Percentiles rank a stretch among this genome's conserved stretches.
These are phyloP conservation scores for Limenitis camilla DNA, from an alignment of 2,888 invertebrate genomes.

Conservation along the genomic window DNA sequence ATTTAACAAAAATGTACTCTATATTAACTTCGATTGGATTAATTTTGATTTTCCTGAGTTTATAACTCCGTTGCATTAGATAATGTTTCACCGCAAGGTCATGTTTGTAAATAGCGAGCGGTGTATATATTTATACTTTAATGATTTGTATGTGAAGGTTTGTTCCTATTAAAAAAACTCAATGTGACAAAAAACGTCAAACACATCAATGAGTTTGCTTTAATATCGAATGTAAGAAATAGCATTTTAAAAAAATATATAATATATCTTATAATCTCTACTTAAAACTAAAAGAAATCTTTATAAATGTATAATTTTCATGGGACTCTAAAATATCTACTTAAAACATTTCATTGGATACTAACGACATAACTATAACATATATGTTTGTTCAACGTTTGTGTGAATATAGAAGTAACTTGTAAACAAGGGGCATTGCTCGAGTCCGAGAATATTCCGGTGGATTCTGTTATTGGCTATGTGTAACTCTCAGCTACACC, in stretches of 20 bases:
- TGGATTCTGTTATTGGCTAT: conserved; percentile 47
- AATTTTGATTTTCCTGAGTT: conserved; percentile 10
- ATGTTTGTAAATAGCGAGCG: conserved; percentile 56
- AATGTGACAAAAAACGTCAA: conserved; percentile 13
- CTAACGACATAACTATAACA: too few species aligned
- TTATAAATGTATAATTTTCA: neutral
- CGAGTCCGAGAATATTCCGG: conserved; percentile 59
- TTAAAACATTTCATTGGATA: too few species aligned
- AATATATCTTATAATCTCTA: too few species aligned
- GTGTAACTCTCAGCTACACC: conserved; percentile 29
- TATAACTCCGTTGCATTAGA: conserved; percentile 43
- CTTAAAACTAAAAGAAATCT: too few species aligned
- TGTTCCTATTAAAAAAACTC: conserved; percentile 26
- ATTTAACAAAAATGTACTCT: neutral
- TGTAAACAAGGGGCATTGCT: conserved; percentile 55
- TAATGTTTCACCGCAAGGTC: conserved; percentile 55
- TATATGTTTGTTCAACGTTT: conserved; percentile 8
- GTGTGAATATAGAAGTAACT: conserved; percentile 21
- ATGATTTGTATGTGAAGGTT: conserved; percentile 39
- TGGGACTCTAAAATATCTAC: too few species aligned
- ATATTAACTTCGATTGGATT: neutral
- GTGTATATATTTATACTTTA: conserved; percentile 36
- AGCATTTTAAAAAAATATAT: too few species aligned
- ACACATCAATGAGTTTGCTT: conserved; percentile 14
- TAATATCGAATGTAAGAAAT: conserved; percentile 21